Conservation (phyloP, 2,113 vertebrate species). For the Emydocephalus ijimae region DNA sequence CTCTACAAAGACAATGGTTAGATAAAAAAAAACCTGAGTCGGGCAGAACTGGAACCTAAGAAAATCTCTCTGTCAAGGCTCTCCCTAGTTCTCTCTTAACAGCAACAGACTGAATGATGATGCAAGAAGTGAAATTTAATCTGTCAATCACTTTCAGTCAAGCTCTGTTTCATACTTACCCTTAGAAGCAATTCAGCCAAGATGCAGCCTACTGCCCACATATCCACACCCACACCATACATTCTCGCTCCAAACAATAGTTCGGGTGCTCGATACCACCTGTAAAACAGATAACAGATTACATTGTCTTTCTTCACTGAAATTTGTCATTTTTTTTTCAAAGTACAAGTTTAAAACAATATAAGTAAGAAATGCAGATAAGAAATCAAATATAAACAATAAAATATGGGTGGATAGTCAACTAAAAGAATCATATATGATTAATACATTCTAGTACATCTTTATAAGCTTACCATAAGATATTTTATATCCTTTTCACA, state of each 20-base stretch:
- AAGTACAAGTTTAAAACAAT: background rate
- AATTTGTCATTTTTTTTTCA: background rate
- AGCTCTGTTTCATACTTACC: slow-evolving; percentile 66
- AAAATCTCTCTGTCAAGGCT: background rate
- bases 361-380: background rate
- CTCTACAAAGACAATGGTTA: background rate
- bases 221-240: slow-evolving; percentile 97
- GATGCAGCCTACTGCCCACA: slow-evolving; percentile 99
- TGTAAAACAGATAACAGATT: slow-evolving; percentile 48
- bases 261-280: slow-evolving; percentile 96
- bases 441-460: background rate
- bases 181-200: slow-evolving; percentile 92
- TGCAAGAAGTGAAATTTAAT: rapidly evolving
- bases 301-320: background rate
- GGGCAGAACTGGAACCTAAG: background rate
- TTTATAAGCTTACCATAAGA: background rate
- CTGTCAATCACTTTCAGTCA: background rate
- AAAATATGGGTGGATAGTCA: background rate
- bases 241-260: slow-evolving; percentile 94
- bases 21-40: background rate
- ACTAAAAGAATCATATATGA: background rate
- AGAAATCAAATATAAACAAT: background rate
- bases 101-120: background rate
- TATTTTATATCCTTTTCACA: background rate
- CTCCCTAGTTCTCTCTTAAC: background rate